phyloP scores from a whole-genome alignment of 2,113 vertebrate genomes.

The Morone chrysops region DNA sequence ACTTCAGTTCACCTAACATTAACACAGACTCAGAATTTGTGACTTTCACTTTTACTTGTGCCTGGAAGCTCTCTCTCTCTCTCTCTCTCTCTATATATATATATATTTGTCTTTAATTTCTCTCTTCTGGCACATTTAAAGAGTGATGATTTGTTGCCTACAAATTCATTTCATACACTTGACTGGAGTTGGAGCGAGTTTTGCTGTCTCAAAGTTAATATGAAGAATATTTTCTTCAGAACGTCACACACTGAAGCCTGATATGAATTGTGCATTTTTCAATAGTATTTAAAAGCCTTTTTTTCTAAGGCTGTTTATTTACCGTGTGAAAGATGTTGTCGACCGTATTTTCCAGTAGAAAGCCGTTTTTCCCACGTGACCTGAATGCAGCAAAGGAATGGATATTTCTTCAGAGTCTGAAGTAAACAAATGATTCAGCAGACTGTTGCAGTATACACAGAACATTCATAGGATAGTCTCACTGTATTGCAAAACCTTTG shows the following conservation, averaged over 20 bases:
- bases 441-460: conserved; percentile 1
- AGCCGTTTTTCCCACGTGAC: background rate
- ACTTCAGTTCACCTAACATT: background rate
- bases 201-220: background rate
- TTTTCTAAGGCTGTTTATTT: background rate
- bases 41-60: background rate
- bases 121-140: background rate
- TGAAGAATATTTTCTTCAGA: background rate
- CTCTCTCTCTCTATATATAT: background rate
- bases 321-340: background rate
- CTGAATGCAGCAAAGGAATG: conserved; percentile 40
- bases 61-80: background rate
- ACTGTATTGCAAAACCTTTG: background rate
- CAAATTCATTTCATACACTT: background rate
- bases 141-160: background rate
- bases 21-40: background rate
- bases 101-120: background rate
- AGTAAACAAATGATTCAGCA: conserved; percentile 63
- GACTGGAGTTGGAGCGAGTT: background rate
- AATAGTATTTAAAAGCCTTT: background rate
- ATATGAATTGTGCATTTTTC: background rate
- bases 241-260: background rate
- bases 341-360: background rate
- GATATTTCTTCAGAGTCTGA: conserved; percentile 33
- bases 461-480: background rate